phyloP scores from a whole-genome alignment of 1,140 invertebrate species.

The Penaeus japonicus region DNA sequence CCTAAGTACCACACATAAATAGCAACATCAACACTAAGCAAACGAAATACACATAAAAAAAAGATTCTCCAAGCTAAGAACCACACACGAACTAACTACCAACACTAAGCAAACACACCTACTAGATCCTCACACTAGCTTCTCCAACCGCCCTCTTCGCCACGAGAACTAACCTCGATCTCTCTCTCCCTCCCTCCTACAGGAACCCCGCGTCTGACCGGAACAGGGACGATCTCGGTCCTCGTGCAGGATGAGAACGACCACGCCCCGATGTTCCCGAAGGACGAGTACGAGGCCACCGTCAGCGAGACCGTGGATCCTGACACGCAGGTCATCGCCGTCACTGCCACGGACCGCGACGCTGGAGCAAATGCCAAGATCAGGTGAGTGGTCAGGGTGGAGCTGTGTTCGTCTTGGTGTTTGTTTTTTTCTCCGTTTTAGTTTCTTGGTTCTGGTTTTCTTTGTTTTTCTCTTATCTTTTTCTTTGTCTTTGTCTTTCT shows the following conservation, averaged over 20 bases:
- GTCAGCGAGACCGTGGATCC: slow-evolving; percentile 80
- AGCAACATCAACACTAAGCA: no score
- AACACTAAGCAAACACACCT: no score
- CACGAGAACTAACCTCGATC: neutral
- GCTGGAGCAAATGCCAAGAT: slow-evolving; percentile 84
- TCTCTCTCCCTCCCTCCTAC: slow-evolving; percentile 34
- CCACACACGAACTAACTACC: no score
- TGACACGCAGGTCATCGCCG: slow-evolving; percentile 76
- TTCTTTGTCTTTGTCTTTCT: no score
- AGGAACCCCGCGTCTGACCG: slow-evolving; percentile 88
- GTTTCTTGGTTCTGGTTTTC: neutral
- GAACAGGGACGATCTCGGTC: slow-evolving; percentile 84
- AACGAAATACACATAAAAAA: no score
- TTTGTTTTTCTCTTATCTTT: neutral
- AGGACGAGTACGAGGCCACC: slow-evolving; percentile 73
- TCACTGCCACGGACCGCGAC: slow-evolving; percentile 81
- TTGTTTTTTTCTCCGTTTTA: neutral
- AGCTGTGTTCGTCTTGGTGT: slow-evolving; percentile 43
- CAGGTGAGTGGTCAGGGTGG: slow-evolving; percentile 65
- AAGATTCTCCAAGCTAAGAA: no score
- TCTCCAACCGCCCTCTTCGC: neutral
- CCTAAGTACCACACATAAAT: no score
- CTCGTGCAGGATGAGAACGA: slow-evolving; percentile 94
- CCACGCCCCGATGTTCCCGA: slow-evolving; percentile 78
- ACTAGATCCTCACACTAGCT: no score